Percentiles rank a stretch among this genome's conserved stretches.
Conservation (phyloP, 2,113 vertebrate species). For the Phyllostomus hastatus region DNA sequence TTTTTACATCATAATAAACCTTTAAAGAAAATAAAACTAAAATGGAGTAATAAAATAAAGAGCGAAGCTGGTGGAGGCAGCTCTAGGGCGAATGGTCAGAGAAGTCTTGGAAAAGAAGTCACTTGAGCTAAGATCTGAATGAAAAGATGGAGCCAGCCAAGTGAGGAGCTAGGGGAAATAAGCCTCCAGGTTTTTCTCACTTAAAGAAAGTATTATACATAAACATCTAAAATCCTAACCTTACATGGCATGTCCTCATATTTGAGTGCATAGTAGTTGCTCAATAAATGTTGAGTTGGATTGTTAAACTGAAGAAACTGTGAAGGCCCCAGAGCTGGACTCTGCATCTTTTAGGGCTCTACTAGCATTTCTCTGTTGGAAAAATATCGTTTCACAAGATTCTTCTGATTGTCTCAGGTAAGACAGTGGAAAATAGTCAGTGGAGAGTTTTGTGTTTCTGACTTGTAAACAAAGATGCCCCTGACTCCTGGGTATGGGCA, state of each 20-base stretch:
- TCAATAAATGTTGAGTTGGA: neutral
- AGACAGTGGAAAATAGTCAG: neutral
- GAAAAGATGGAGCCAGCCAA: neutral
- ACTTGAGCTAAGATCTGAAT: neutral
- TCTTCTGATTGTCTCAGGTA: neutral
- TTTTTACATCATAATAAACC: neutral
- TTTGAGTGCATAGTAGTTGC: neutral
- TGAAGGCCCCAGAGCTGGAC: neutral
- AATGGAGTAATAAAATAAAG: neutral
- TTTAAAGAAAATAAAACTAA: slow-evolving; percentile 4
- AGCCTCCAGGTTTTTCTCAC: neutral
- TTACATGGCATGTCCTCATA: neutral
- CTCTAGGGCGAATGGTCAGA: neutral
- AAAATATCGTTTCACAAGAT: neutral
- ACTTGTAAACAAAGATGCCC: neutral
- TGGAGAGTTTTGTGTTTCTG: neutral
- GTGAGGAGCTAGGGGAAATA: neutral
- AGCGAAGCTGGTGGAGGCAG: neutral
- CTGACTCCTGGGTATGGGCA: neutral
- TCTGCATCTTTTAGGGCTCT: neutral
- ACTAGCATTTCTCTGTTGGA: neutral
- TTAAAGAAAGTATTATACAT: neutral
- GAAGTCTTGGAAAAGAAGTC: neutral
- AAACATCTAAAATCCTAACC: neutral
- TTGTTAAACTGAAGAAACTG: neutral